These are phyloP conservation scores for Priocnemis perturbator DNA, from an alignment of 2,888 invertebrate genomes.

Conservation along the genomic window DNA sequence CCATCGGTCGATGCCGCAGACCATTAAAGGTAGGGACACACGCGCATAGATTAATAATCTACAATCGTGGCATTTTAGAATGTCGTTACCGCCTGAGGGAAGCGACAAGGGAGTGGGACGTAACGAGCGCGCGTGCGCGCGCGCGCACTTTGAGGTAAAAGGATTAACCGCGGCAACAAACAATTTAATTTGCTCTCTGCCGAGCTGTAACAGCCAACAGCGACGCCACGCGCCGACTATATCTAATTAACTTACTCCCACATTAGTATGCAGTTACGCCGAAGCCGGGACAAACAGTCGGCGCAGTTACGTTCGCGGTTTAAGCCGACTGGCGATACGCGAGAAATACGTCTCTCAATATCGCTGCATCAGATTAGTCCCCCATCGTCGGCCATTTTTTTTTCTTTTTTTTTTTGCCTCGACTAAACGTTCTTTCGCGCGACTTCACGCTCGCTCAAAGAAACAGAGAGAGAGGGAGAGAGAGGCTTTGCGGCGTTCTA, in stretches of 20 bases:
- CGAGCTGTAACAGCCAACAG: conserved; percentile 32
- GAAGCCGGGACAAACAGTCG: conserved; percentile 25
- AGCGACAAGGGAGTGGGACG: neutral
- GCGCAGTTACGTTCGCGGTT: neutral
- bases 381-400: too few species aligned
- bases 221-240: conserved; percentile 27
- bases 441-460: too few species aligned
- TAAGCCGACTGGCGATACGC: too few species aligned
- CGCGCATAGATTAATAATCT: conserved; percentile 7
- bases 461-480: too few species aligned
- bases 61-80: conserved; percentile 8
- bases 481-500: too few species aligned
- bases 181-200: conserved; percentile 46
- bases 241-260: conserved; percentile 45
- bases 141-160: conserved; percentile 24
- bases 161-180: conserved; percentile 40
- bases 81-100: neutral
- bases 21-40: too few species aligned
- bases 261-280: conserved; percentile 34
- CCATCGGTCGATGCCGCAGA: too few species aligned
- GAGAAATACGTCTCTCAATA: too few species aligned
- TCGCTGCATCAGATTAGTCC: too few species aligned
- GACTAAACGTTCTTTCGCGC: too few species aligned
- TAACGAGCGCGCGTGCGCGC: neutral
- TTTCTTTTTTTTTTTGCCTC: too few species aligned